Percentiles rank a stretch among this genome's conserved stretches.
phyloP scores from a whole-genome alignment of 2,113 vertebrate species.

The Eudyptes chrysolophus region DNA sequence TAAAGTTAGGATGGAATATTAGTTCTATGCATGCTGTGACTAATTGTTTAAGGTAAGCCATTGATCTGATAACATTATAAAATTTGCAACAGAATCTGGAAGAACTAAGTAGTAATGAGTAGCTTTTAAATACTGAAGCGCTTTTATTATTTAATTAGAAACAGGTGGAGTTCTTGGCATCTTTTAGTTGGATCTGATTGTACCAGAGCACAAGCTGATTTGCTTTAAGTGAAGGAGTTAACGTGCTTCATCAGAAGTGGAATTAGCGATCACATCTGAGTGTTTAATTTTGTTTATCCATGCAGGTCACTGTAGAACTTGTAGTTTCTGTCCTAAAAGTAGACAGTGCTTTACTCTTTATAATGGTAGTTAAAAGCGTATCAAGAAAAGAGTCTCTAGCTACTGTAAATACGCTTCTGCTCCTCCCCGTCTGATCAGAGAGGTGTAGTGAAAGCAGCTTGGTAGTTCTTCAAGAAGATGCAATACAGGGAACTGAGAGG shows the following conservation, averaged over 20 bases:
- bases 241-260: background rate
- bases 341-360: background rate
- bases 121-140: constrained; percentile 59
- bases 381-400: background rate
- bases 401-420: background rate
- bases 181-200: constrained; percentile 14
- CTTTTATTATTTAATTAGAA: constrained; percentile 67
- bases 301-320: background rate
- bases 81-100: constrained; percentile 60
- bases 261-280: background rate
- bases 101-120: constrained; percentile 58
- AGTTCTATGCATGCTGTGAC: constrained; percentile 20
- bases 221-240: constrained; percentile 20
- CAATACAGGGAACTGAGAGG: accelerated
- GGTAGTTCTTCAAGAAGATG: background rate
- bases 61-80: constrained; percentile 48
- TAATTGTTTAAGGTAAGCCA: constrained; percentile 62
- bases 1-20: background rate
- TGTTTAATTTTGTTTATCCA: background rate
- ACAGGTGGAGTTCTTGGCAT: constrained; percentile 70
- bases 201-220: constrained; percentile 27
- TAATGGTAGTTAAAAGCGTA: background rate
- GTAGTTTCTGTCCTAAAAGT: background rate
- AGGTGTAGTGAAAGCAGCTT: background rate
- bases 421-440: background rate